These are phyloP conservation scores for Spicauda simplicius DNA, from an alignment of 2,888 invertebrate species.

Conservation along the genomic window DNA sequence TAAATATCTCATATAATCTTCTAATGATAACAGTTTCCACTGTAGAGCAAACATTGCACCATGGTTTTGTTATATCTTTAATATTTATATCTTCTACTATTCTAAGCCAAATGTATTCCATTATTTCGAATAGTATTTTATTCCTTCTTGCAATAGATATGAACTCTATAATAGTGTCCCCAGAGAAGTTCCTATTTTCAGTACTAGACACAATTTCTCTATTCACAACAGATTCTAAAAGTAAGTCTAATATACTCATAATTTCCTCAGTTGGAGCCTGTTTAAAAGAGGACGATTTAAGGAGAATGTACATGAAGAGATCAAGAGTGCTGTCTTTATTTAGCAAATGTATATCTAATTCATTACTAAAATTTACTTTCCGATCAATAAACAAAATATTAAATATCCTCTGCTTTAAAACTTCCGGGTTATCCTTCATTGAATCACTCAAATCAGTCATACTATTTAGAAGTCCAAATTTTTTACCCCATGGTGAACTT, in stretches of 20 bases:
- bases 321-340: constrained; percentile 64
- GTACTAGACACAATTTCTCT: constrained; percentile 63
- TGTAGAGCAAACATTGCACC: constrained; percentile 73
- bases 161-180: constrained; percentile 60
- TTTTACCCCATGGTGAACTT: constrained; percentile 68
- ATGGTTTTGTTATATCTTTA: constrained; percentile 63
- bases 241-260: constrained; percentile 67
- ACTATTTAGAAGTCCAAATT: constrained; percentile 56
- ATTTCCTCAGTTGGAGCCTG: constrained; percentile 64
- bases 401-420: constrained; percentile 61
- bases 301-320: constrained; percentile 69
- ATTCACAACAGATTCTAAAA: constrained; percentile 69
- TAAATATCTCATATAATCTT: constrained; percentile 74
- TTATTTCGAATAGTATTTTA: constrained; percentile 82
- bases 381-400: constrained; percentile 62
- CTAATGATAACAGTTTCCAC: constrained; percentile 67
- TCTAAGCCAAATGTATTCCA: constrained; percentile 80
- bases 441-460: constrained; percentile 50
- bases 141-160: constrained; percentile 66
- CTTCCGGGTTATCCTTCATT: constrained; percentile 52
- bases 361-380: constrained; percentile 54
- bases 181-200: constrained; percentile 57
- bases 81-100: constrained; percentile 78
- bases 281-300: constrained; percentile 73
- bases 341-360: constrained; percentile 59